Evolutionary conservation across 2,888 invertebrate genomes (phyloP).

Genomic region (Melipona beecheii): DNA sequence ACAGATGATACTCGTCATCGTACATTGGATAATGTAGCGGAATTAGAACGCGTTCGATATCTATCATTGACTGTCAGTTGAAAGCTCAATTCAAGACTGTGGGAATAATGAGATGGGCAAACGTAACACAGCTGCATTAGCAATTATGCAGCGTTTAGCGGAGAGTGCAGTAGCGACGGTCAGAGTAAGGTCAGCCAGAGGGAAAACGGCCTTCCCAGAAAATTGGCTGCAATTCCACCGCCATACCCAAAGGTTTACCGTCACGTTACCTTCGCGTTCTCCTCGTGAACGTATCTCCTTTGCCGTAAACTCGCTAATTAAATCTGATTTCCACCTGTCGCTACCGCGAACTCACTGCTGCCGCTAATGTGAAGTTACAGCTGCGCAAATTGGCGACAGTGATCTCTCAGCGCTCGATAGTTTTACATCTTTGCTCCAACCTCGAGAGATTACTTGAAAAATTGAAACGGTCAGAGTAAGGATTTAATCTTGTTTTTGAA

Average conservation of each 20-base stretch:
- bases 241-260: slow-evolving; percentile 44
- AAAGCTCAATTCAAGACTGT: not conserved
- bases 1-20: too few species aligned
- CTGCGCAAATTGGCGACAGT: not conserved
- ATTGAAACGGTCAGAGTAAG: not conserved
- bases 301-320: not conserved
- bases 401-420: not conserved
- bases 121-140: slow-evolving; percentile 37
- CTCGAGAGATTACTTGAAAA: not conserved
- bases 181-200: slow-evolving; percentile 50
- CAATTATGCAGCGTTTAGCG: slow-evolving; percentile 41
- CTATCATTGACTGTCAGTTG: not conserved
- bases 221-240: slow-evolving; percentile 59
- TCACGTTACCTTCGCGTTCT: not conserved
- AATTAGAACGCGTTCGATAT: not conserved
- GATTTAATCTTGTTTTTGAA: not conserved
- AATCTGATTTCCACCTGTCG: not conserved
- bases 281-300: slow-evolving; percentile 7
- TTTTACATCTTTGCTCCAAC: not conserved
- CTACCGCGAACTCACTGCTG: not conserved
- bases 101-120: slow-evolving; percentile 23
- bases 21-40: too few species aligned
- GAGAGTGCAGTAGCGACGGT: slow-evolving; percentile 59
- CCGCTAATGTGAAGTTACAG: not conserved
- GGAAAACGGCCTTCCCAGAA: slow-evolving; percentile 44